Conservation (phyloP, 1,140 invertebrate genomes). For the Oncopodura yosiiana region DNA sequence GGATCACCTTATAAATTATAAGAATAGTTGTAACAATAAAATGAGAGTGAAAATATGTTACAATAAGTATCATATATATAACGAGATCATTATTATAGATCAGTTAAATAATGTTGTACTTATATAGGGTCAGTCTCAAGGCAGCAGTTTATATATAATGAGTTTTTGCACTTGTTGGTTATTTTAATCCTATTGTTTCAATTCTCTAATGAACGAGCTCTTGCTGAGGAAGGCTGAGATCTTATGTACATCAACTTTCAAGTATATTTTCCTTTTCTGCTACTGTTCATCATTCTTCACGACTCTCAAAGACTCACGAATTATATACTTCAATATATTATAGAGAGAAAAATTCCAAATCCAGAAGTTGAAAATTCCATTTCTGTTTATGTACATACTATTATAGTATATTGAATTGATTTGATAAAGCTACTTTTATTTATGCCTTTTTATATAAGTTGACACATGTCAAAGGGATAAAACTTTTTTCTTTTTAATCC, state of each 20-base stretch:
- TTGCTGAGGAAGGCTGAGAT: too few relatives aligned
- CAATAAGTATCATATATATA: not conserved
- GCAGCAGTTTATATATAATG: slow-evolving; percentile 2
- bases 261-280: slow-evolving; percentile 2
- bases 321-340: too few relatives aligned
- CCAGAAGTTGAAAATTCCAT: too few relatives aligned
- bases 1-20: not conserved
- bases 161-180: slow-evolving; percentile 11
- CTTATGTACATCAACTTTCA: too few relatives aligned
- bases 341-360: too few relatives aligned
- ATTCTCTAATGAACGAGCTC: not conserved
- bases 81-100: slow-evolving; percentile 1
- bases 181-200: slow-evolving; percentile 3
- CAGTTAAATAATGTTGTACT: slow-evolving; percentile 9
- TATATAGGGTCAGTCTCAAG: slow-evolving; percentile 5
- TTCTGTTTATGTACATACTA: too few relatives aligned
- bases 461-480: too few relatives aligned
- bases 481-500: too few relatives aligned
- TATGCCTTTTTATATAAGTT: too few relatives aligned
- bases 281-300: not conserved
- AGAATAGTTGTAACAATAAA: not conserved
- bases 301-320: slow-evolving; percentile 1
- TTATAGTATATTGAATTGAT: too few relatives aligned
- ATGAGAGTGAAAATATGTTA: slow-evolving; percentile 2
- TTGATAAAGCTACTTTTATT: too few relatives aligned